Conservation (phyloP, 2,113 vertebrate genomes). For the Myotis lucifugus region DNA sequence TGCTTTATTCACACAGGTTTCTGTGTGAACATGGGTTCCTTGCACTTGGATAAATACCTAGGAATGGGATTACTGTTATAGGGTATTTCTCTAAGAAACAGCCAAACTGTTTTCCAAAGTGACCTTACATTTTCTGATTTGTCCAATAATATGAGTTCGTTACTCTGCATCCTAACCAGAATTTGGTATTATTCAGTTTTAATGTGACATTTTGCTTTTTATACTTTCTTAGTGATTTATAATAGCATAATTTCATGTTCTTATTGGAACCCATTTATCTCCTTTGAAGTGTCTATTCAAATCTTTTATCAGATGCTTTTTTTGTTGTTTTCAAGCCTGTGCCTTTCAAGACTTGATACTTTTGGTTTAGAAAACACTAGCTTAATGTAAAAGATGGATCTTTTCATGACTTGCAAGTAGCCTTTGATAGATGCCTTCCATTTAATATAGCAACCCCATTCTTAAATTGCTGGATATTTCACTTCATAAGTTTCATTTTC, state of each 20-base stretch:
- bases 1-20: neutral
- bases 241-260: neutral
- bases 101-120: neutral
- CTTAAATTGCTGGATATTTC: neutral
- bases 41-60: neutral
- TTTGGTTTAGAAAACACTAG: neutral
- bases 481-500: neutral
- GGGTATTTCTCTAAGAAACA: neutral
- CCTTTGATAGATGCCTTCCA: neutral
- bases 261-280: neutral
- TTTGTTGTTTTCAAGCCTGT: neutral
- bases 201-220: neutral
- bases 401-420: neutral
- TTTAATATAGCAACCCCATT: neutral
- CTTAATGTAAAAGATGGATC: neutral
- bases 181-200: neutral
- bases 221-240: neutral
- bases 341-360: neutral
- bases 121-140: neutral
- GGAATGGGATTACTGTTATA: neutral
- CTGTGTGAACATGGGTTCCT: neutral
- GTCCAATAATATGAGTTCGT: neutral
- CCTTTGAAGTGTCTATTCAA: neutral
- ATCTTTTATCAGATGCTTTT: neutral
- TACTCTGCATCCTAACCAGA: neutral